Evolutionary conservation across 2,888 invertebrate species (phyloP).

Genomic region (Dioctria rufipes): DNA sequence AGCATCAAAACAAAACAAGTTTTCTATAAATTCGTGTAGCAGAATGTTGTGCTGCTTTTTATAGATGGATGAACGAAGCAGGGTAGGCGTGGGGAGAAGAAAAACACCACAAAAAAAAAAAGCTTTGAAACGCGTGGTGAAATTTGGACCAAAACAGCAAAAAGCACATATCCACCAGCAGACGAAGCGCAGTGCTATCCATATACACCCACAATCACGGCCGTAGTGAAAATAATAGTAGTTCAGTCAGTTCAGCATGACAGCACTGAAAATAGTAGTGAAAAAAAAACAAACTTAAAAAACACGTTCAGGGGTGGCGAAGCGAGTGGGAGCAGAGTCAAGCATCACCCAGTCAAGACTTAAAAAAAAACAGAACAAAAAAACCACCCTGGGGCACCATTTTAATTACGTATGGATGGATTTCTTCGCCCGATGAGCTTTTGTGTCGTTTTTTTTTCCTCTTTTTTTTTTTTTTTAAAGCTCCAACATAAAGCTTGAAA

Average conservation of each 20-base stretch:
- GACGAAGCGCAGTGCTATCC: too few species aligned
- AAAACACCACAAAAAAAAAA: background rate
- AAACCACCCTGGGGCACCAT: slow-evolving; percentile 26
- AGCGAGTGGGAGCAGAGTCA: slow-evolving; percentile 3
- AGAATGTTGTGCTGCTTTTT: too few species aligned
- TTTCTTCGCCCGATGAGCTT: slow-evolving; percentile 32
- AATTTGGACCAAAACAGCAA: slow-evolving; percentile 41
- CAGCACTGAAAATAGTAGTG: background rate
- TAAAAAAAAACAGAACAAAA: slow-evolving; percentile 17
- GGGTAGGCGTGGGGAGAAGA: background rate
- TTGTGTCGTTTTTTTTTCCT: slow-evolving; percentile 12
- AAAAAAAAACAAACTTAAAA: background rate
- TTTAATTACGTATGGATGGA: slow-evolving; percentile 18
- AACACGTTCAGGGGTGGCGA: background rate
- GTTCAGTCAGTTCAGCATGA: background rate
- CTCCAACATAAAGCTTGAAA: slow-evolving; percentile 1
- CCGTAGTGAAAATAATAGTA: background rate
- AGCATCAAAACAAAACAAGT: background rate
- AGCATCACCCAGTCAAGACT: background rate
- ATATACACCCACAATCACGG: background rate
- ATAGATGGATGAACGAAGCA: too few species aligned
- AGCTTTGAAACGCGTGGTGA: slow-evolving; percentile 3
- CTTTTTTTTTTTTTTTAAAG: slow-evolving; percentile 3
- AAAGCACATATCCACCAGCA: background rate
- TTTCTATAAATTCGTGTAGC: background rate